phyloP scores from a whole-genome alignment of 1,140 invertebrate species.

The Bombus polaris region DNA sequence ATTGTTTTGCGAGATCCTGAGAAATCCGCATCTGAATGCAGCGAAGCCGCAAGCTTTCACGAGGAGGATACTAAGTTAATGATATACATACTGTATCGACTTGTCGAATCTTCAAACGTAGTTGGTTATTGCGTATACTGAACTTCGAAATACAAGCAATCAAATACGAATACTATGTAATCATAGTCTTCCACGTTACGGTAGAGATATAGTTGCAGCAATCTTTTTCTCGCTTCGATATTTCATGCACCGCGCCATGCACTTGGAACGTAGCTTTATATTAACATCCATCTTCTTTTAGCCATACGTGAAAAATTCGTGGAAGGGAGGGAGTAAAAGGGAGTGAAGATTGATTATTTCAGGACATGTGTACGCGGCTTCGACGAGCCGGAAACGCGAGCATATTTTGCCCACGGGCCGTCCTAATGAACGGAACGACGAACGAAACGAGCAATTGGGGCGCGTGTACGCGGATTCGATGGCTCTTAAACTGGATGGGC shows the following conservation, averaged over 20 bases:
- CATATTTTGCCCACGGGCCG: constrained; percentile 61
- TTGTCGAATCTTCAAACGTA: not conserved
- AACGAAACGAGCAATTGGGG: constrained; percentile 49
- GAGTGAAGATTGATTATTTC: constrained; percentile 58
- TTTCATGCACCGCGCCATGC: no score
- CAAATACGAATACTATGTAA: not conserved
- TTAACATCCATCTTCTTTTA: not conserved
- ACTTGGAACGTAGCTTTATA: not conserved
- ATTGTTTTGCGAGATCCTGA: not conserved
- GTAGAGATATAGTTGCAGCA: not conserved
- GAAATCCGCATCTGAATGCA: no score
- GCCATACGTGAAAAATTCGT: not conserved
- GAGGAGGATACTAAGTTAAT: not conserved
- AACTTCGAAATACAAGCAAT: not conserved
- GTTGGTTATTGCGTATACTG: not conserved
- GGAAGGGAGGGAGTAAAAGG: not conserved
- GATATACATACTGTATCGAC: not conserved
- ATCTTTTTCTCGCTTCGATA: not conserved
- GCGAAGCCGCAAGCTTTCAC: not conserved
- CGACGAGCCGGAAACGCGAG: constrained; percentile 44
- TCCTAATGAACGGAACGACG: constrained; percentile 62
- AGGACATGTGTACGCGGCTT: constrained; percentile 45
- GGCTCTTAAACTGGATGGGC: constrained; percentile 67
- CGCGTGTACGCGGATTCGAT: constrained; percentile 46
- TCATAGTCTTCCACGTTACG: not conserved